Conservation (phyloP, 2,797 vertebrate genomes). For the Macroramphosus scolopax region DNA sequence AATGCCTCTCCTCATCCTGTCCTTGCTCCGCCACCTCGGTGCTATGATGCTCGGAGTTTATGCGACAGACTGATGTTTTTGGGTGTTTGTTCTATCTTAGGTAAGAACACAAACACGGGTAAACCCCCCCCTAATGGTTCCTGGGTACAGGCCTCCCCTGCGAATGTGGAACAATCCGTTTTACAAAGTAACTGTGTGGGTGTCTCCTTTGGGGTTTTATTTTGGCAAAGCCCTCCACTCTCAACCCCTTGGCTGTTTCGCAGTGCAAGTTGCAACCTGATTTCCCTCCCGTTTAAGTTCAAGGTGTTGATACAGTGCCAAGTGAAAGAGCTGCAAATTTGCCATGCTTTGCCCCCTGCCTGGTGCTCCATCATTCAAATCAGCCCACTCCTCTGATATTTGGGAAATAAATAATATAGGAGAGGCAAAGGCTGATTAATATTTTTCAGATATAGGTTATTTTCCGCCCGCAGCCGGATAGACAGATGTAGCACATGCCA, state of each 20-base stretch:
- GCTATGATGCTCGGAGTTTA: constrained; percentile 23
- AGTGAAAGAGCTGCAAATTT: constrained; percentile 54
- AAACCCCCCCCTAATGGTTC: constrained; percentile 30
- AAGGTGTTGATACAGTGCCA: constrained; percentile 63
- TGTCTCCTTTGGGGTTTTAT: constrained; percentile 49
- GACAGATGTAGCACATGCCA: constrained; percentile 75
- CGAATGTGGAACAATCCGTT: constrained; percentile 34
- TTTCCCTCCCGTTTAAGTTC: constrained; percentile 39
- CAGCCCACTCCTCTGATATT: constrained; percentile 54
- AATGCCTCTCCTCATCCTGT: constrained; percentile 51
- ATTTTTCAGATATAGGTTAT: constrained; percentile 66
- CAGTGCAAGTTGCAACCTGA: constrained; percentile 43
- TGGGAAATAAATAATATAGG: constrained; percentile 44
- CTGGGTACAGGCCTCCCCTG: constrained; percentile 24
- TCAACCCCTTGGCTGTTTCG: constrained; percentile 49
- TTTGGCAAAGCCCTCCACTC: constrained; percentile 50
- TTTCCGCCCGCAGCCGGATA: constrained; percentile 74
- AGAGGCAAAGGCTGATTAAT: constrained; percentile 55
- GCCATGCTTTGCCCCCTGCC: constrained; percentile 41
- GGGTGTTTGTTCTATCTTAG: too few relatives aligned
- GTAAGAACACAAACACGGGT: not conserved
- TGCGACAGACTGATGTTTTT: too few relatives aligned
- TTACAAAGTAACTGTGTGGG: constrained; percentile 48
- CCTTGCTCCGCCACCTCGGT: constrained; percentile 47
- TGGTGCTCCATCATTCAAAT: constrained; percentile 50